Evolutionary conservation across 2,113 vertebrate genomes (phyloP), one percentile per base, ranked within the genome.

Genomic region (Cynocephalus volans): DNA sequence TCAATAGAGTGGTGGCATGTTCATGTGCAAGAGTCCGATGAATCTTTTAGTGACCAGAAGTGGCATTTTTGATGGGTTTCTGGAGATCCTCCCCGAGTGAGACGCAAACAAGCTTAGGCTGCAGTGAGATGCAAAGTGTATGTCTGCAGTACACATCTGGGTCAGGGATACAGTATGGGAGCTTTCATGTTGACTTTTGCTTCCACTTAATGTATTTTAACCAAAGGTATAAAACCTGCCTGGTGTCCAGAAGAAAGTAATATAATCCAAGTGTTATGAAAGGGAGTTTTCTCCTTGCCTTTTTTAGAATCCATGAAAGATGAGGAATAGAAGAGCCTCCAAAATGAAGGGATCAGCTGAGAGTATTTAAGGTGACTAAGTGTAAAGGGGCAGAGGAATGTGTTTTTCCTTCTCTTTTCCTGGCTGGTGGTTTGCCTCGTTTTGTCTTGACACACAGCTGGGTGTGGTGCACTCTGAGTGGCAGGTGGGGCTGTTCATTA

Each of bases 101-200:
- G 21, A 54, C 54, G 9, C 52, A 28, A 14, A 18, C 2, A 11
- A 6, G 56, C 8, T 11, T 10, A 15, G 77, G 54, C 70, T 18
- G 10, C 10, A 0, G 1, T 0, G 10, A 21, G 64, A 5, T 8
- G 62, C n/a, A 24, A 33, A 92, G 75, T 8, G 0, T 0, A 0
- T 18, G 4, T 41, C 54, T 65, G 50, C 5, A 62, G 50, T 31
- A 28, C 64, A 28, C 21, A 12, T 23, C 19, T 8, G 24, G 18
- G n/a, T 72, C 15, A 52, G 7, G 3, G 26, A 26, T 26, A 36
- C 65, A 80, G 70, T n/a, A 12, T 33, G 62, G n/a, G n/a, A 28
- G 56, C 64, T 24, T 12, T 24, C 3, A 0, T 69, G 17, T 21
- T 76, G 69, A 50, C 79, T 56, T 81, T 50, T 67, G 76, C 84